Base-by-base conservation (phyloP, 2,888 invertebrate species). In the Ennomos fuscantarius region DNA sequence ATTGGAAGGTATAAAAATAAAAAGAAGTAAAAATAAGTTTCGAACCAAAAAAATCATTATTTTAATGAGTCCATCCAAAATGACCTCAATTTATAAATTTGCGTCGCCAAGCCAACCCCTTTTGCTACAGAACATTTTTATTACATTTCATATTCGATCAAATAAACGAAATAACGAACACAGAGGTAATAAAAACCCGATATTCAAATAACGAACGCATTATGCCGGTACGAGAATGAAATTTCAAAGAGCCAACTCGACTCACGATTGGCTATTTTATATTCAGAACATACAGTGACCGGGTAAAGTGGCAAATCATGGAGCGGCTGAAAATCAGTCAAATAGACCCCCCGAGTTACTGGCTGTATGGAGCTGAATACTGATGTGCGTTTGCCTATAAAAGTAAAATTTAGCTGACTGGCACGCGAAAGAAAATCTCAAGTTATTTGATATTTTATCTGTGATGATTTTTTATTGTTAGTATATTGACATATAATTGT, bases 231-330 rank as follows among this genome's bases (percentile, higher is more conserved):
- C 81, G 85, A 86, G 88, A 89, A 89, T 88, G 85, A 86, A 87
- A 88, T 89, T 89, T 85, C 86, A 86, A 84, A 83, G 80, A 78
- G 72, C 79, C 76, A 72, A 67, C 70, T 73, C 73, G 68, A 46
- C 52, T 63, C 59, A 62, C 74, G 76, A 87, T 86, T 82, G 84
- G 82, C 80, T 83, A 73, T 71, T 90, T 86, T 73, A 78, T 84
- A 91, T 90, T 90, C 91, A 85, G 71, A 74, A 66, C 83, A 70
- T 78, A 79, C 63, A 62, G 82, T 90, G 90, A 89, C 91, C 87
- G 91, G 89, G 89, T 84, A 86, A 91, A 91, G 91, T 91, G 90
- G 88, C 89, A 89, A 91, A 91, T 91, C 91, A 91, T 89, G 87
- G 87, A 90, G 86, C 80, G 84, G 84, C 89, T 89, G 91, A 89